Evolutionary conservation across 35 echinoderm and acorn worm species (phyloP).

Genomic region (Ophioderma brevispina): DNA sequence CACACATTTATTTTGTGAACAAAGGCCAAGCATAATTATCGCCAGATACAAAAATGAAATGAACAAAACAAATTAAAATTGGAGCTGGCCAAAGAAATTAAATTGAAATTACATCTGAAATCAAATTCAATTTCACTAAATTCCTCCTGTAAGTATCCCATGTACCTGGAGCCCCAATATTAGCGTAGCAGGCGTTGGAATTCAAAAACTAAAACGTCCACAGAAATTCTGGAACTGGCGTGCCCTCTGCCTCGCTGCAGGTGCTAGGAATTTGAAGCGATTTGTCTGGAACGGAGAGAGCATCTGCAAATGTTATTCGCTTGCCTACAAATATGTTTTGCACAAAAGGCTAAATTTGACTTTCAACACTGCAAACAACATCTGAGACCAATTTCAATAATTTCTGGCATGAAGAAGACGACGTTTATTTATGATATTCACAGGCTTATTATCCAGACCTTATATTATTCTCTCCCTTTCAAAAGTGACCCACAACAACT

Average conservation of each 20-base stretch:
- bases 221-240: neutral
- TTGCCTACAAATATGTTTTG: neutral
- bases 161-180: too few relatives aligned
- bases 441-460: slow-evolving; percentile 30
- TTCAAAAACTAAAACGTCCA: too few relatives aligned
- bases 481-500: neutral
- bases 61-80: too few relatives aligned
- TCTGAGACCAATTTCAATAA: neutral
- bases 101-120: too few relatives aligned
- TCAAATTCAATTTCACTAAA: too few relatives aligned
- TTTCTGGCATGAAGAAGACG: neutral
- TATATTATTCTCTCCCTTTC: neutral
- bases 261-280: neutral
- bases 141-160: too few relatives aligned
- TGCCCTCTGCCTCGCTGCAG: neutral
- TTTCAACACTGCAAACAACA: neutral
- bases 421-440: neutral
- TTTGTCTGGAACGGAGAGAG: neutral
- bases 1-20: too few relatives aligned
- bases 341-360: neutral
- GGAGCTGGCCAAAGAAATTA: too few relatives aligned
- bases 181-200: too few relatives aligned
- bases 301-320: neutral
- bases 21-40: too few relatives aligned
- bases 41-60: too few relatives aligned